Evolutionary conservation across 2,113 vertebrate genomes (phyloP), one percentile per base, ranked within the genome.

Genomic region (Tricholaema leucomelas): DNA sequence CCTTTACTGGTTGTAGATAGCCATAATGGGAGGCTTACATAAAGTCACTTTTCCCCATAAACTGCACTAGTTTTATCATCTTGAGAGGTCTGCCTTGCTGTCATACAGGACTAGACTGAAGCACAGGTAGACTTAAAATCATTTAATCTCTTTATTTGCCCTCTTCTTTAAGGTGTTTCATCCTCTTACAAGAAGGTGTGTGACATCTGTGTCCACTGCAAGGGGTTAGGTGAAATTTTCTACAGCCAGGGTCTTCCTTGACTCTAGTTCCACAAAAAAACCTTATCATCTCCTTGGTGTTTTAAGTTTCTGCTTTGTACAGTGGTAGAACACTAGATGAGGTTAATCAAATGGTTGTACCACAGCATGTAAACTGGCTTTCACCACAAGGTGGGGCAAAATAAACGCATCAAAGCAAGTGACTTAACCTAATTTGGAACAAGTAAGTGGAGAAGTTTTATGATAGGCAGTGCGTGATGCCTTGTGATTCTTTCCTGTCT

Each of bases 341-440:
- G 42, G 16, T 83, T 8, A 46, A 46, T 77, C 31, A 63, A 11
- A 27, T 46, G 40, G 8, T n/a, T 86, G 12, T 63, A 83, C 31
- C 23, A 46, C 20, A 24, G 23, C 33, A 60, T 60, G 48, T 84
- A 21, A 90, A 75, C 70, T 56, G 58, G 3, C 19, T 92, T 92
- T 90, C 84, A 81, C 92, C 94, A 94, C 91, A 92, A 94, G 88
- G 74, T 58, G 94, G 92, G 65, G 92, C 70, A 95, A 88, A 95
- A 77, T 35, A 88, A 91, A 90, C 4, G 3, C 42, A 78, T 81
- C 61, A 46, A 46, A 83, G 46, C 28, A 73, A 87, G 21, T 67
- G 38, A 6, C n/a, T 81, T 82, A 61, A 76, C 73, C 33, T 30
- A 56, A 2, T 75, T 74, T 59, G 23, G 67, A 83, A 24, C 56